Evolutionary conservation across 2,888 invertebrate genomes (phyloP).

Genomic region (Pheosia tremula): DNA sequence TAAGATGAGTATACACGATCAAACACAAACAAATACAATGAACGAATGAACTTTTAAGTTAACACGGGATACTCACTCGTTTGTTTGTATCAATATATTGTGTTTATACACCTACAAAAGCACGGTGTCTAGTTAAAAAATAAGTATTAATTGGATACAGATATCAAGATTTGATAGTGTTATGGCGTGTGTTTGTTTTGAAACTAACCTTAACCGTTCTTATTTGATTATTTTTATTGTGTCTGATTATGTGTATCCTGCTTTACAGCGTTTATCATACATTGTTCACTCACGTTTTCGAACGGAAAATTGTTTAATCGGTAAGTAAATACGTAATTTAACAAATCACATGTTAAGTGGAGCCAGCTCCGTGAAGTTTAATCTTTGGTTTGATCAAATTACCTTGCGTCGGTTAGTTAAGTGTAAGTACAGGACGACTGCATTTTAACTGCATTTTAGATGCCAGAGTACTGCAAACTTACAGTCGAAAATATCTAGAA

Average conservation of each 20-base stretch:
- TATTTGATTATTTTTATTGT: not conserved
- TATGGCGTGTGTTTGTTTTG: no score
- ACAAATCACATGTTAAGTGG: slow-evolving; percentile 70
- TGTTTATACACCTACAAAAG: no score
- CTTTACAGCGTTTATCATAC: slow-evolving; percentile 25
- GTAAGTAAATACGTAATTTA: slow-evolving; percentile 69
- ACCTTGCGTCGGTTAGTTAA: slow-evolving; percentile 68
- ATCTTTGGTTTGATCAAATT: slow-evolving; percentile 71
- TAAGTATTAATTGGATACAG: no score
- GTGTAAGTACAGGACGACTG: slow-evolving; percentile 37
- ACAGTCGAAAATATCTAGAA: no score
- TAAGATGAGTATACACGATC: slow-evolving; percentile 1
- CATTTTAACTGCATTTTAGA: not conserved
- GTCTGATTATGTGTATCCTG: not conserved
- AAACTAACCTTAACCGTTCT: no score
- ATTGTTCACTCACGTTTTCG: slow-evolving; percentile 23
- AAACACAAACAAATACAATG: not conserved
- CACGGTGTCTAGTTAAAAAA: no score
- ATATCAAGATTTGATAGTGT: no score
- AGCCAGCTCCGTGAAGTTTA: slow-evolving; percentile 45
- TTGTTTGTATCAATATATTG: no score
- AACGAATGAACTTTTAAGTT: no score
- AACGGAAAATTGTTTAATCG: slow-evolving; percentile 39
- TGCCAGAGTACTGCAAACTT: not conserved
- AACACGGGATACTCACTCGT: no score